A percentile compares a stretch with the other conserved stretches of the same genome.
These are phyloP conservation scores for Volucella inanis DNA, from an alignment of 2,888 invertebrate genomes.

Conservation along the genomic window DNA sequence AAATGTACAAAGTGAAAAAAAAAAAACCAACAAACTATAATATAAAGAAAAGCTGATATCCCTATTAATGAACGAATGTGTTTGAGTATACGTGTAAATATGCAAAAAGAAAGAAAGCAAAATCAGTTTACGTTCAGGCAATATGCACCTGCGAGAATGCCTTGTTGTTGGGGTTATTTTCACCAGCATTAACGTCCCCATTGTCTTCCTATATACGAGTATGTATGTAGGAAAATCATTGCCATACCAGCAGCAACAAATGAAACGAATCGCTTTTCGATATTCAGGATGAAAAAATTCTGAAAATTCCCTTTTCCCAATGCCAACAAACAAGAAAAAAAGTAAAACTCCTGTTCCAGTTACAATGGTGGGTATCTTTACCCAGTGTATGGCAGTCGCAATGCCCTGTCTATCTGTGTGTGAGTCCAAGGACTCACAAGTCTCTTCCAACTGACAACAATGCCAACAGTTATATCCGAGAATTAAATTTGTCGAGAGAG, in stretches of 20 bases:
- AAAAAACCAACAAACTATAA: too few species aligned
- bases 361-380: neutral
- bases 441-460: slow-evolving; percentile 8
- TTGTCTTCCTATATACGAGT: slow-evolving; percentile 1
- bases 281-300: slow-evolving; percentile 1
- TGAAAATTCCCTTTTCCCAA: neutral
- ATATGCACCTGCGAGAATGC: slow-evolving; percentile 14
- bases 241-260: neutral
- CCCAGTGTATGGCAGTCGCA: neutral
- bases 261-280: slow-evolving; percentile 22
- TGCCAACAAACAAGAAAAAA: neutral
- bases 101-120: neutral
- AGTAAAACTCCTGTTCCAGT: slow-evolving; percentile 8
- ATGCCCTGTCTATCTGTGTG: slow-evolving; percentile 24
- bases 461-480: neutral
- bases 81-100: neutral
- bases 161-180: slow-evolving; percentile 13
- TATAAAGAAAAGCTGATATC: too few species aligned
- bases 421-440: neutral
- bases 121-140: slow-evolving; percentile 33
- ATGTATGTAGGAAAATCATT: too few species aligned
- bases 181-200: slow-evolving; percentile 21
- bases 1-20: too few species aligned
- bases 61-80: too few species aligned
- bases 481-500: neutral